Conservation (phyloP, 2,888 invertebrate genomes). For the Leucophora obtusa region DNA sequence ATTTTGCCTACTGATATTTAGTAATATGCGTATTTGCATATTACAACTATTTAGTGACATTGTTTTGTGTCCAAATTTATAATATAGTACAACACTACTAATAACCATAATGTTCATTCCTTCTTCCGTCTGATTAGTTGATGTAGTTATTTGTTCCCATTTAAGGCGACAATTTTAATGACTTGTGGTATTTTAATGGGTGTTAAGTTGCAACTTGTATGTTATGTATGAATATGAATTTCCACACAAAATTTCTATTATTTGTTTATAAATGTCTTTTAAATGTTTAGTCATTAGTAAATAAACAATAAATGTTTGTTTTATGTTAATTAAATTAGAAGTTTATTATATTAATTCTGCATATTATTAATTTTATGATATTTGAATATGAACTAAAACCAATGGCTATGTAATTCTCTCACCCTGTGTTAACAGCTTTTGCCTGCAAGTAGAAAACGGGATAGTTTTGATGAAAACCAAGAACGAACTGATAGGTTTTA, state of each 20-base stretch:
- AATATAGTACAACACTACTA: neutral
- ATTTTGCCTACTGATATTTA: constrained; percentile 21
- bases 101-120: constrained; percentile 20
- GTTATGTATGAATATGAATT: constrained; percentile 6
- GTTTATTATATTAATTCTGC: neutral
- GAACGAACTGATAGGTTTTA: too few species aligned
- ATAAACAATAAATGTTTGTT: constrained; percentile 4
- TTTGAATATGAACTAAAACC: neutral
- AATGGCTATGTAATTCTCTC: too few species aligned
- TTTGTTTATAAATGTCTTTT: constrained; percentile 37
- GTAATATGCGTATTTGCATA: constrained; percentile 18
- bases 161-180: constrained; percentile 33
- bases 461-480: too few species aligned
- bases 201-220: constrained; percentile 31
- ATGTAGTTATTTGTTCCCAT: neutral
- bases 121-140: constrained; percentile 39
- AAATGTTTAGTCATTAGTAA: constrained; percentile 31
- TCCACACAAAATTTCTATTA: neutral
- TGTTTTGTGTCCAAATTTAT: constrained; percentile 16
- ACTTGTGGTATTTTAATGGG: constrained; percentile 22
- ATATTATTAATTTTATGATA: neutral
- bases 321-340: constrained; percentile 12
- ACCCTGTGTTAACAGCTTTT: too few species aligned
- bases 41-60: constrained; percentile 31
- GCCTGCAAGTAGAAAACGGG: too few species aligned